Percentiles rank a stretch among this genome's conserved stretches.
Conservation (phyloP, 2,113 vertebrate species). For the Rhizomys pruinosus region DNA sequence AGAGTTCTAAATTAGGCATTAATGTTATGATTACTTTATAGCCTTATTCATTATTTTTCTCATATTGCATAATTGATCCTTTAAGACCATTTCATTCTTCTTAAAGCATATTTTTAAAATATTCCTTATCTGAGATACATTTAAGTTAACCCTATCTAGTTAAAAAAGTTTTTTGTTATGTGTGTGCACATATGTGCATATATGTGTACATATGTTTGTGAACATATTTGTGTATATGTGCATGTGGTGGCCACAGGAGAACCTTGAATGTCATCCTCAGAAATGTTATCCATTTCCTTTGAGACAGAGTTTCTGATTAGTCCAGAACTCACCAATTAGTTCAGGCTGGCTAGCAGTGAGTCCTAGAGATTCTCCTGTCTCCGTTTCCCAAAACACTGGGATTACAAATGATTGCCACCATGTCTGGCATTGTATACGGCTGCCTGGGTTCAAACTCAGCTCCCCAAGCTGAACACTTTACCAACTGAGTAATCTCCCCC, state of each 20-base stretch:
- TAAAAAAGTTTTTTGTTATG: background rate
- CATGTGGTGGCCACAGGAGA: background rate
- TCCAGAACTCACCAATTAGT: background rate
- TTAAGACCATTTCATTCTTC: background rate
- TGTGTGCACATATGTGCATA: background rate
- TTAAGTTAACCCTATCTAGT: background rate
- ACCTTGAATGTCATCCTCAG: background rate
- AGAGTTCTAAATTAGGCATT: background rate
- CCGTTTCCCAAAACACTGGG: background rate
- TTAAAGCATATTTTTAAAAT: background rate
- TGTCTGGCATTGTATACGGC: background rate
- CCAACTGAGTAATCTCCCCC: background rate
- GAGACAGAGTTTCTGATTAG: background rate
- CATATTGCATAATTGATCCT: background rate
- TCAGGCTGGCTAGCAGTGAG: background rate
- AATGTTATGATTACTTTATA: background rate
- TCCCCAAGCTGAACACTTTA: background rate
- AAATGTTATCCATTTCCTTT: background rate
- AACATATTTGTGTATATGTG: background rate
- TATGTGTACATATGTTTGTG: background rate
- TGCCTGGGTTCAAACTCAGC: background rate
- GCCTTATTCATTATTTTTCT: background rate
- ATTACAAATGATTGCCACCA: background rate
- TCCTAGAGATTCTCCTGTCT: background rate
- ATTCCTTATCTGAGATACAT: background rate